Conservation (phyloP, 2,797 vertebrate genomes). For the Paguma larvata region DNA sequence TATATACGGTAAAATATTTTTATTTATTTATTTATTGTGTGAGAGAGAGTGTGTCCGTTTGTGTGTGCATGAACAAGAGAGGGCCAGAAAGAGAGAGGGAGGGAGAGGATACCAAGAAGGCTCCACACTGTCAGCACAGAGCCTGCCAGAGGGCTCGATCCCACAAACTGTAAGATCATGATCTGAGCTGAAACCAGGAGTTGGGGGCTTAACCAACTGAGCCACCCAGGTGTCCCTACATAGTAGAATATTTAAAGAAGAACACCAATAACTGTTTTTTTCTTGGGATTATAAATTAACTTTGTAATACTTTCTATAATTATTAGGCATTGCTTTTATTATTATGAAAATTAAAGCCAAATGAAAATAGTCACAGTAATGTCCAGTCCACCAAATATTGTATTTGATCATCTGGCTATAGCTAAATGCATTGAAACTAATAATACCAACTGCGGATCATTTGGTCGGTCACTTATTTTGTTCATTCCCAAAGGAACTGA, state of each 20-base stretch:
- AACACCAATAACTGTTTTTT: neutral
- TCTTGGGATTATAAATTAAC: neutral
- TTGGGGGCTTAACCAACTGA: too few species aligned
- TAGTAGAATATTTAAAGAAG: neutral
- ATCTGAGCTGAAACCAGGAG: too few species aligned
- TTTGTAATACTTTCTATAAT: slow-evolving; percentile 5
- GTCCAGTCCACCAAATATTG: neutral
- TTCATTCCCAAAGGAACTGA: neutral
- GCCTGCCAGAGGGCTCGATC: too few species aligned
- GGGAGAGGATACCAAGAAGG: too few species aligned
- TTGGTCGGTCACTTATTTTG: neutral
- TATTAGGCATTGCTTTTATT: neutral
- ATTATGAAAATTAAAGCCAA: slow-evolving; percentile 50
- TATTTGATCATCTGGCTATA: neutral
- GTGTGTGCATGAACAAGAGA: too few species aligned
- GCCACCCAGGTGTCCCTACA: too few species aligned
- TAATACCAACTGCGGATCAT: neutral
- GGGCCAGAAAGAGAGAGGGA: too few species aligned
- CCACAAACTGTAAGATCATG: too few species aligned
- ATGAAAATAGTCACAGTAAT: neutral
- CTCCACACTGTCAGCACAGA: too few species aligned
- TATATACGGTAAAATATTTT: neutral
- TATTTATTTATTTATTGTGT: too few species aligned
- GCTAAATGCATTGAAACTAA: neutral
- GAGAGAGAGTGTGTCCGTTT: too few species aligned